phyloP scores from a whole-genome alignment of 2,113 vertebrate species.

The Nestor notabilis region DNA sequence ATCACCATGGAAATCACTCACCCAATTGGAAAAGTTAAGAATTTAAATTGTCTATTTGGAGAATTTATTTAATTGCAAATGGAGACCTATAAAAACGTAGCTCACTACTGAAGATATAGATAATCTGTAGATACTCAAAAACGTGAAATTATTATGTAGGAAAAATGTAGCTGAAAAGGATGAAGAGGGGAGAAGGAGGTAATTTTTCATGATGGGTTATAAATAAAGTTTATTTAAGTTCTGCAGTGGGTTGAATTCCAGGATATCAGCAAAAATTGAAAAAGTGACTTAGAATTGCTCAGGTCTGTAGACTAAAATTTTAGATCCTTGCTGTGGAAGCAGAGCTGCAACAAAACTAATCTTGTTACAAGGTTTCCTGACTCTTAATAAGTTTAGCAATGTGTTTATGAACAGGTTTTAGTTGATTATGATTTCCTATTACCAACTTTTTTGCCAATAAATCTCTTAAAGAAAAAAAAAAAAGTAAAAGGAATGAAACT shows the following conservation, averaged over 20 bases:
- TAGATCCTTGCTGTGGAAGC: background rate
- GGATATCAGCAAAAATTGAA: constrained; percentile 15
- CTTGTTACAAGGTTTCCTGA: background rate
- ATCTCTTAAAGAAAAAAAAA: background rate
- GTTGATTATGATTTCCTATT: background rate
- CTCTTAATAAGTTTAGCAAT: background rate
- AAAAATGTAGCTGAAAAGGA: background rate
- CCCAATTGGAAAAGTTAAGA: background rate
- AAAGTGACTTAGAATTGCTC: background rate
- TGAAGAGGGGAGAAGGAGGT: background rate
- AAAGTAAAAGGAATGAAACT: background rate
- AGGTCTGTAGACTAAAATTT: background rate
- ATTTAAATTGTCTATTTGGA: constrained; percentile 33
- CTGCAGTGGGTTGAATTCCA: background rate
- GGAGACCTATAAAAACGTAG: constrained; percentile 27
- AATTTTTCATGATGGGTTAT: background rate
- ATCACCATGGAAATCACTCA: constrained; percentile 30
- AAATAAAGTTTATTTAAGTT: background rate
- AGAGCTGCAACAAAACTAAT: constrained; percentile 2
- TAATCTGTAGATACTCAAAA: background rate
- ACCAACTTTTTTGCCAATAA: background rate
- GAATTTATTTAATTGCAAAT: constrained; percentile 61
- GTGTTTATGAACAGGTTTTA: background rate
- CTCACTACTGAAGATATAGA: background rate
- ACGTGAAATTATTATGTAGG: background rate